Evolutionary conservation across 2,113 vertebrate genomes (phyloP), one percentile per base, ranked within the genome.

Genomic region (Sprattus sprattus): DNA sequence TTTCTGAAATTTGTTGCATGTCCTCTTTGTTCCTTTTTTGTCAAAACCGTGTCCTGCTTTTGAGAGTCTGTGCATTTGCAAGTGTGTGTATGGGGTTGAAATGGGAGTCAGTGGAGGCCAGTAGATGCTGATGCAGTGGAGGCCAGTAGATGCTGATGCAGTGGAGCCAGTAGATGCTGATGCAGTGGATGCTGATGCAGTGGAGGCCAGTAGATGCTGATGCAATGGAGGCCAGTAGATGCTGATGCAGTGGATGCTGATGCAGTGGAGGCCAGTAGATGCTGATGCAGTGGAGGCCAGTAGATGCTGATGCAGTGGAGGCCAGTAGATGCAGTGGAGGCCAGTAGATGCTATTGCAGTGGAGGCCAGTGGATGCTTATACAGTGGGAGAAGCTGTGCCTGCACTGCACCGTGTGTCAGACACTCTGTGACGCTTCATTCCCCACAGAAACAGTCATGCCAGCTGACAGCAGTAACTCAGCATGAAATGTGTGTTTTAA

Each of bases 331-430:
- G 71, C 11, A n/a, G n/a, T n/a, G n/a, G n/a, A n/a, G 71, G 28
- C 71, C 11, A 7, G 11, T 78, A 4, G 28, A 2, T 44, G 71
- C 11, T n/a, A n/a, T n/a, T n/a, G n/a, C 28, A 78, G 71, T 44
- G 71, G 13, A 78, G 71, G 28, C 71, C 11, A 7, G 11, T 78
- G 9, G 28, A 2, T 44, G 71, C 11, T n/a, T 28, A 4, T 10
- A 0, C 10, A 39, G 71, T 11, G 88, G 88, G 22, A 91, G 86
- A 60, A 87, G 47, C 81, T 47, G 46, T 10, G 46, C 46, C 46
- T 47, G 46, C 54, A 13, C 54, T 60, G 54, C 16, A 3, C 54
- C 20, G 18, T 13, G 54, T 60, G 54, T n/a, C 20, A 8, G 25
- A 71, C 25, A 8, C 64, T 71, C 6, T 28, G 25, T 32, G 64